Conservation (phyloP, 2,888 invertebrate species). For the Nephrocerus scutellatus region DNA sequence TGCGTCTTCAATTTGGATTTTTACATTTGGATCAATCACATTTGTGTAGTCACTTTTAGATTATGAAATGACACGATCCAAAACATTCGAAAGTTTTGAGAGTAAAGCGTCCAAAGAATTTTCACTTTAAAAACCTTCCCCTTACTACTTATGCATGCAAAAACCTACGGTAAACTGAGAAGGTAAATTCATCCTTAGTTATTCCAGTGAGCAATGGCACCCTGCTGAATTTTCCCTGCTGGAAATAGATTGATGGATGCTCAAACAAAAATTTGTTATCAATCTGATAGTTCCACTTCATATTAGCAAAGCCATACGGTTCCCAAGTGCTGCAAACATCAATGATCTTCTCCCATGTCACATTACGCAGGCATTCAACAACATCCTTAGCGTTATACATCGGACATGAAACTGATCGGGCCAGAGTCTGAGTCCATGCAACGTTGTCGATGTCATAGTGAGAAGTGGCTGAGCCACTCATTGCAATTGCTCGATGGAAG, state of each 20-base stretch:
- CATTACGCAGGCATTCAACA: conserved; percentile 50
- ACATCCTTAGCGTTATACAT: conserved; percentile 50
- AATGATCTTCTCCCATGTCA: conserved; percentile 30
- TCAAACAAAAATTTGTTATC: conserved; percentile 56
- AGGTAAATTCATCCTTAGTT: conserved; percentile 53
- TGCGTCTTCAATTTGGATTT: too few species aligned
- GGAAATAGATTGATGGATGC: conserved; percentile 52
- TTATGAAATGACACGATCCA: too few species aligned
- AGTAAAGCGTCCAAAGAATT: too few species aligned
- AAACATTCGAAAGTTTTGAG: too few species aligned
- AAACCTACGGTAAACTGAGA: conserved; percentile 37
- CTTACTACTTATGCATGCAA: too few species aligned
- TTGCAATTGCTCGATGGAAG: conserved; percentile 61
- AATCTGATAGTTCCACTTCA: conserved; percentile 49
- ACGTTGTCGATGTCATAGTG: conserved; percentile 49
- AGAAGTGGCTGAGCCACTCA: conserved; percentile 57
- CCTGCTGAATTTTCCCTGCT: conserved; percentile 50
- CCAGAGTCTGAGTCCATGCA: conserved; percentile 55
- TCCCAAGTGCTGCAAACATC: conserved; percentile 30
- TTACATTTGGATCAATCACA: too few species aligned
- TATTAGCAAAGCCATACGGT: conserved; percentile 28
- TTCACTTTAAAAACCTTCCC: too few species aligned
- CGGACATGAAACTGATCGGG: conserved; percentile 54
- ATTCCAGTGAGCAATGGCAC: conserved; percentile 59
- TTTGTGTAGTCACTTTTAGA: too few species aligned